phyloP scores from a whole-genome alignment of 2,113 vertebrate species.

The Serilophus lunatus region DNA sequence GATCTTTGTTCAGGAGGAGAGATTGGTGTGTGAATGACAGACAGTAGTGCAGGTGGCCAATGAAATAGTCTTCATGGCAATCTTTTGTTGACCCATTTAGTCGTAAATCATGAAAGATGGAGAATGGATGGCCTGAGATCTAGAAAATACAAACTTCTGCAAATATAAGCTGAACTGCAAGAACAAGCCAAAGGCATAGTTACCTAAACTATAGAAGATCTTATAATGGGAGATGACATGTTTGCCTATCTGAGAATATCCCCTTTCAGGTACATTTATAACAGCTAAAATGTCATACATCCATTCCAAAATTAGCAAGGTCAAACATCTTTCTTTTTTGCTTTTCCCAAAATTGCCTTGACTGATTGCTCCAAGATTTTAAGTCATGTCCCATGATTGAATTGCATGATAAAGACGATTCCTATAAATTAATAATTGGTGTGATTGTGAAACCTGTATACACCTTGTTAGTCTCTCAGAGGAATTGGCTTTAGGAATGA shows the following conservation, averaged over 20 bases:
- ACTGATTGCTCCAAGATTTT: neutral
- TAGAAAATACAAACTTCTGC: neutral
- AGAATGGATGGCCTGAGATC: neutral
- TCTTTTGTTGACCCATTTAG: neutral
- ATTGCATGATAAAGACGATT: neutral
- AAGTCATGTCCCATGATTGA: neutral
- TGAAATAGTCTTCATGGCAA: neutral
- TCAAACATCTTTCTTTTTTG: neutral
- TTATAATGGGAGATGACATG: neutral
- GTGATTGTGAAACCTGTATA: neutral
- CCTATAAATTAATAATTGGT: neutral
- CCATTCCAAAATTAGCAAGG: neutral
- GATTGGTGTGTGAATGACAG: neutral
- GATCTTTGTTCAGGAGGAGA: neutral
- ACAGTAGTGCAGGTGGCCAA: rapidly evolving
- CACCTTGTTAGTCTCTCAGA: neutral
- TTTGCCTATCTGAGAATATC: neutral
- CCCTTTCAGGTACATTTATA: neutral
- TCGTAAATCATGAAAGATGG: neutral
- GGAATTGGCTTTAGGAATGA: neutral
- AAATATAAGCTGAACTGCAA: neutral
- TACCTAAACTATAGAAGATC: neutral
- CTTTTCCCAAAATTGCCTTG: neutral
- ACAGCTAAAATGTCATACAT: neutral
- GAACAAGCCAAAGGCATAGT: neutral